Conservation (phyloP, 2,113 vertebrate genomes). For the Ictalurus furcatus region DNA sequence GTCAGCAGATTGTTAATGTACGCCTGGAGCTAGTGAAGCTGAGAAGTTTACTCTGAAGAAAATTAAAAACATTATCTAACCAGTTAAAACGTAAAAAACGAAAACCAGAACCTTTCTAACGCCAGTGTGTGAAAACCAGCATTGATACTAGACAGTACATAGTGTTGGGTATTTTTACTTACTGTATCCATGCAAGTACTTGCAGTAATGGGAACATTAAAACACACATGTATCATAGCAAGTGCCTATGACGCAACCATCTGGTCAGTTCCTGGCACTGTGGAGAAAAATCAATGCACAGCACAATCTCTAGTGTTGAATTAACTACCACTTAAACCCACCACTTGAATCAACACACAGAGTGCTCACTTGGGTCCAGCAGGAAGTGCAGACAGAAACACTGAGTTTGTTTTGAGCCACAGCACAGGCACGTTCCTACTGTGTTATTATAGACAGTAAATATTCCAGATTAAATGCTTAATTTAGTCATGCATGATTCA, state of each 20-base stretch:
- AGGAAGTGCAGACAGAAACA: conserved; percentile 1
- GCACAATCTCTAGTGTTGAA: conserved; percentile 6
- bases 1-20: not conserved
- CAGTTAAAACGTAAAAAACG: not conserved
- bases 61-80: not conserved
- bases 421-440: not conserved
- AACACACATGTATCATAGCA: not conserved
- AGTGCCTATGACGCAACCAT: conserved; percentile 18
- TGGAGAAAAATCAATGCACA: conserved; percentile 2
- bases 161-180: not conserved
- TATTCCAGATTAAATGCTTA: not conserved
- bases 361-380: not conserved
- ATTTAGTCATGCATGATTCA: not conserved
- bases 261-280: conserved; percentile 4
- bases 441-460: not conserved
- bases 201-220: not conserved
- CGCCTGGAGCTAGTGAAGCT: not conserved
- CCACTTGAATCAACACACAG: not conserved
- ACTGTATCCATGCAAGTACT: not conserved
- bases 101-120: too few species aligned
- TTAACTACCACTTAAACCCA: not conserved
- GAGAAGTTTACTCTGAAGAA: not conserved
- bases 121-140: not conserved
- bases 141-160: not conserved
- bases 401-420: not conserved